Conservation (phyloP, 2,113 vertebrate genomes). For the Vombatus ursinus region DNA sequence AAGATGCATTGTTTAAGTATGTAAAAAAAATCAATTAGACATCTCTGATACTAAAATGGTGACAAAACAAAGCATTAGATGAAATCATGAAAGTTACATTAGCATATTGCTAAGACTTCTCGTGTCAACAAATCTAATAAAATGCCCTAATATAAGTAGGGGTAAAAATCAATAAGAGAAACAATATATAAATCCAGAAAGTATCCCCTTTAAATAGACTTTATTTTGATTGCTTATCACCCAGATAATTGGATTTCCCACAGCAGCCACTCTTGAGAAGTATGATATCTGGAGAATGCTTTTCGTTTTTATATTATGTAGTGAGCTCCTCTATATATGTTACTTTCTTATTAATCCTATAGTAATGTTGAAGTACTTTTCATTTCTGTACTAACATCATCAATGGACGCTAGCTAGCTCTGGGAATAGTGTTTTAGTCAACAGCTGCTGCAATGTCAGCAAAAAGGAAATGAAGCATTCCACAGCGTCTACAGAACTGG, state of each 20-base stretch:
- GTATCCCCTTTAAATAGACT: not conserved
- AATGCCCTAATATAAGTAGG: not conserved
- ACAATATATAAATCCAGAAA: not conserved
- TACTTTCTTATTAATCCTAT: conserved; percentile 21
- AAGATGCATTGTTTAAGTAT: not conserved
- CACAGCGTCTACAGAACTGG: not conserved
- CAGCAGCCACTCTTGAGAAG: conserved; percentile 14
- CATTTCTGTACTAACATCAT: conserved; percentile 22
- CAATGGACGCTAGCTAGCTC: conserved; percentile 8
- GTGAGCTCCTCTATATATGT: not conserved
- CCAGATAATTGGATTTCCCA: conserved; percentile 30
- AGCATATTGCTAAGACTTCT: not conserved
- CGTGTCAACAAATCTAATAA: not conserved
- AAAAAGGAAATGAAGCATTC: conserved; percentile 26
- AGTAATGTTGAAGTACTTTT: conserved; percentile 9
- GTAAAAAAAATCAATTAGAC: conserved; percentile 13
- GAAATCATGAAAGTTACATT: not conserved
- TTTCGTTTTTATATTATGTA: conserved; percentile 50
- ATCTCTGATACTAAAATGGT: conserved; percentile 29
- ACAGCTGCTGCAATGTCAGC: not conserved
- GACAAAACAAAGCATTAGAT: not conserved
- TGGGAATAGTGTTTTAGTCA: conserved; percentile 14
- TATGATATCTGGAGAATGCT: conserved; percentile 27
- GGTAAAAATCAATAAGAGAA: conserved; percentile 16
- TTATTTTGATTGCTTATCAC: conserved; percentile 34